phyloP scores from a whole-genome alignment of 2,888 invertebrate genomes.

The Ormyrus nitidulus region DNA sequence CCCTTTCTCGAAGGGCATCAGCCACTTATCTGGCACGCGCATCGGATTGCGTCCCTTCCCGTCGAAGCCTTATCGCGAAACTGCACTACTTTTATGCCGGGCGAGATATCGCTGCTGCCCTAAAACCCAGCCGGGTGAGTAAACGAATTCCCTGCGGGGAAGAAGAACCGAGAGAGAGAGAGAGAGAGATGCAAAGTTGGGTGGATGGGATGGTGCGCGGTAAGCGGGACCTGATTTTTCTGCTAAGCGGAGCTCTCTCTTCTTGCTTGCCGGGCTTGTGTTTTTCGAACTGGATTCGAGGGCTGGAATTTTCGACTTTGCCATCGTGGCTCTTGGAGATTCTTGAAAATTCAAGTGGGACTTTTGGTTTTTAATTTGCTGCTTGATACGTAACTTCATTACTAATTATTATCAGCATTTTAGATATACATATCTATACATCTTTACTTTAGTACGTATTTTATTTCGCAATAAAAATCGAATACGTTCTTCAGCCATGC shows the following conservation, averaged over 20 bases:
- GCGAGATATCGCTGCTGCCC: conserved; percentile 33
- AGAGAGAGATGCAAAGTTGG: conserved; percentile 3
- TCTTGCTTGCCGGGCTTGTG: not conserved
- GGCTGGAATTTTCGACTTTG: too few species aligned
- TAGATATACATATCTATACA: too few species aligned
- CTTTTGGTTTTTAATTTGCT: too few species aligned
- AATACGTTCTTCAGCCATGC: too few species aligned
- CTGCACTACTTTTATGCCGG: conserved; percentile 73
- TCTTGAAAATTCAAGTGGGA: too few species aligned
- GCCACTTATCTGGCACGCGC: conserved; percentile 76
- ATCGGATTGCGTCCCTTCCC: conserved; percentile 72
- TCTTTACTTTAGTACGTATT: too few species aligned
- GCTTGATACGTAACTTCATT: too few species aligned
- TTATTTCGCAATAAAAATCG: too few species aligned
- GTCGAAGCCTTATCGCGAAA: conserved; percentile 69
- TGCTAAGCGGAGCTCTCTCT: not conserved
- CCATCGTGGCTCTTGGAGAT: too few species aligned
- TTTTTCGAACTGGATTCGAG: not conserved
- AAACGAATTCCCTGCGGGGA: conserved; percentile 62
- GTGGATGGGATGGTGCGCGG: too few species aligned
- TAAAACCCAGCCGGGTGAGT: conserved; percentile 57
- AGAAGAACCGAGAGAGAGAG: not conserved
- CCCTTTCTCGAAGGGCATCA: conserved; percentile 67
- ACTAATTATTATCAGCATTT: too few species aligned
- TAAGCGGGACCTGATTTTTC: not conserved